Base-by-base conservation (phyloP, 1,140 invertebrate species). In the Myzus persicae region DNA sequence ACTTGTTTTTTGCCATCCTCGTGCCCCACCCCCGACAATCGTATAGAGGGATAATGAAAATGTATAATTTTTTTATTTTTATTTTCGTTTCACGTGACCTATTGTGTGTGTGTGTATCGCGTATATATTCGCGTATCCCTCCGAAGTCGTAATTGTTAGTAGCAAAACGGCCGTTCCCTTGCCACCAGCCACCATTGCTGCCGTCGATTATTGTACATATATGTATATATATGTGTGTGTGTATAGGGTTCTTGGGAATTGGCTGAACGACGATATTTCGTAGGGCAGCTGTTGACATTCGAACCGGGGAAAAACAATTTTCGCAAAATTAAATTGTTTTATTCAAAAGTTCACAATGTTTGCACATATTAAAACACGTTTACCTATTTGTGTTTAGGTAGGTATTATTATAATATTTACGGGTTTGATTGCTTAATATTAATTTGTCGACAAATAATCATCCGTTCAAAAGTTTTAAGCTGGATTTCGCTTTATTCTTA, bases 21-120 rank as follows among this genome's bases (percentile, higher is more conserved):
- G 8, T 7, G 6, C n/a, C 54, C 54, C 20, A 20, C 31, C 5
- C 22, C 20, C 8, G 51, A 22, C 40, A 6, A 51, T 22, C 48
- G 48, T 42, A n/a, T 89, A 46, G 42, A 76, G 42, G 67, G 46
- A 91, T 91, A 91, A 91, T 81, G 90, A 91, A 91, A 91, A 92
- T 51, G 91, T 92, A 82, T 84, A 38, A 44, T 59, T 40, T 59
- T 90, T 92, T 92, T 51, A 26, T 87, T 87, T 87, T 46, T 87
- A 90, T 91, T 44, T 42, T 59, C 44, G 11, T 81, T 91, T 91
- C 42, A 91, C 76, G 51, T 91, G 90, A 91, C 59, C 90, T 91
- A 91, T 91, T 91, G 90, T 48, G 44, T 38, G 18, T 46, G 9
- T 91, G 22, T 36, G 67, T 81, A 36, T 81, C n/a, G 67, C n/a